Conservation (phyloP, 2,888 invertebrate genomes). For the Priocnemis perturbator region DNA sequence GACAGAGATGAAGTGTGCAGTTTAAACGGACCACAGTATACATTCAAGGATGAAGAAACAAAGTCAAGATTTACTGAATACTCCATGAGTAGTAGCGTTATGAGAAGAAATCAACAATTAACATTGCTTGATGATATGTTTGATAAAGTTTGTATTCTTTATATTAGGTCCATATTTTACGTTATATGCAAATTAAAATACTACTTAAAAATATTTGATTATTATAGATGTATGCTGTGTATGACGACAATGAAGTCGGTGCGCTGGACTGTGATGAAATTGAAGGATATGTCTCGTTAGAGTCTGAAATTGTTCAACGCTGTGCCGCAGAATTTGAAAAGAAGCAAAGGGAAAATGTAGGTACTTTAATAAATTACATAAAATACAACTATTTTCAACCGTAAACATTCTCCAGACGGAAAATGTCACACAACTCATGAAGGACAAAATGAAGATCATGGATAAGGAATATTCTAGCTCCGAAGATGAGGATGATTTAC, state of each 20-base stretch:
- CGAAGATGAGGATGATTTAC: conserved; percentile 79
- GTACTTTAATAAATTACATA: conserved; percentile 16
- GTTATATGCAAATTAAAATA: conserved; percentile 6
- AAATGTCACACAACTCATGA: conserved; percentile 66
- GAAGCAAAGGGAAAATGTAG: conserved; percentile 74
- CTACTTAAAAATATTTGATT: conserved; percentile 29
- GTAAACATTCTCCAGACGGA: conserved; percentile 55
- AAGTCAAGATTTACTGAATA: conserved; percentile 94
- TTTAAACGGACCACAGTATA: conserved; percentile 74
- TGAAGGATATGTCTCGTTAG: conserved; percentile 84
- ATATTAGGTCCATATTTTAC: neutral
- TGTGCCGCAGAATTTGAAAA: conserved; percentile 87
- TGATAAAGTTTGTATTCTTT: conserved; percentile 81
- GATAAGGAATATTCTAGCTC: conserved; percentile 54
- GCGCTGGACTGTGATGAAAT: conserved; percentile 94
- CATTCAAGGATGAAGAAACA: conserved; percentile 83
- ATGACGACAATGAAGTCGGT: conserved; percentile 93
- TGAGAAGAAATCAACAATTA: conserved; percentile 89
- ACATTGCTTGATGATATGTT: conserved; percentile 90
- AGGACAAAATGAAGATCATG: conserved; percentile 65
- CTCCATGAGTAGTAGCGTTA: conserved; percentile 94
- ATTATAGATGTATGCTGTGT: conserved; percentile 84
- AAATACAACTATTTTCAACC: neutral
- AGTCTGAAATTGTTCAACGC: conserved; percentile 83
- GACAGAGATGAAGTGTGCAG: conserved; percentile 75